phyloP scores from a whole-genome alignment of 2,888 invertebrate genomes.

The Doris montereyensis region DNA sequence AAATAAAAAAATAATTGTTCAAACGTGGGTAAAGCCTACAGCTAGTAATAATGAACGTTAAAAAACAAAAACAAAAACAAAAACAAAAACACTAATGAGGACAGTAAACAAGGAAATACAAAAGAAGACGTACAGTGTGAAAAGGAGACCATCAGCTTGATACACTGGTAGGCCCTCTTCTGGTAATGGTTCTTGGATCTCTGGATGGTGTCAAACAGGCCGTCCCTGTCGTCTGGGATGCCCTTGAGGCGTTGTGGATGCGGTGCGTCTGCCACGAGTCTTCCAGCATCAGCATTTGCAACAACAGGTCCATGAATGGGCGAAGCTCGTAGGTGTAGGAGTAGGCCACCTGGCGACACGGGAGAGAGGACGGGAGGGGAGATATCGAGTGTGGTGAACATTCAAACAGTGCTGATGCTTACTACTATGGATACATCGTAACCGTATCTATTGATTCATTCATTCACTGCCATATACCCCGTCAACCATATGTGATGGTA shows the following conservation, averaged over 20 bases:
- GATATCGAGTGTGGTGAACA: too few relatives aligned
- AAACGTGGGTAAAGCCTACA: too few relatives aligned
- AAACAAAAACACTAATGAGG: too few relatives aligned
- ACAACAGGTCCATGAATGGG: slow-evolving; percentile 90
- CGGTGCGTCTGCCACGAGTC: slow-evolving; percentile 97
- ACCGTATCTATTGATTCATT: too few relatives aligned
- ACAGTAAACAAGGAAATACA: not conserved
- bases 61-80: too few relatives aligned
- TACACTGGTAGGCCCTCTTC: slow-evolving; percentile 96
- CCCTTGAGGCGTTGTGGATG: slow-evolving; percentile 93
- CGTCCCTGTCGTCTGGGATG: slow-evolving; percentile 87
- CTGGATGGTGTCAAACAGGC: slow-evolving; percentile 92
- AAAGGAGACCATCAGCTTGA: slow-evolving; percentile 94
- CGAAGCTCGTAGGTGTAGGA: slow-evolving; percentile 95
- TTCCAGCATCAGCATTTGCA: slow-evolving; percentile 89
- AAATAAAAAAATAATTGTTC: too few relatives aligned
- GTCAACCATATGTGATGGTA: too few relatives aligned
- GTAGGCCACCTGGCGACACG: slow-evolving; percentile 79
- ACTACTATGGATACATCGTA: too few relatives aligned
- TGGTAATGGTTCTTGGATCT: slow-evolving; percentile 95
- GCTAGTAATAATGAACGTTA: too few relatives aligned
- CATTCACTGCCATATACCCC: too few relatives aligned
- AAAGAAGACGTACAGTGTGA: slow-evolving; percentile 77
- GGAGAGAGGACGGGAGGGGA: too few relatives aligned
- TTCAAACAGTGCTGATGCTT: too few relatives aligned